phyloP scores from a whole-genome alignment of 2,113 vertebrate genomes.

The Polypterus senegalus region DNA sequence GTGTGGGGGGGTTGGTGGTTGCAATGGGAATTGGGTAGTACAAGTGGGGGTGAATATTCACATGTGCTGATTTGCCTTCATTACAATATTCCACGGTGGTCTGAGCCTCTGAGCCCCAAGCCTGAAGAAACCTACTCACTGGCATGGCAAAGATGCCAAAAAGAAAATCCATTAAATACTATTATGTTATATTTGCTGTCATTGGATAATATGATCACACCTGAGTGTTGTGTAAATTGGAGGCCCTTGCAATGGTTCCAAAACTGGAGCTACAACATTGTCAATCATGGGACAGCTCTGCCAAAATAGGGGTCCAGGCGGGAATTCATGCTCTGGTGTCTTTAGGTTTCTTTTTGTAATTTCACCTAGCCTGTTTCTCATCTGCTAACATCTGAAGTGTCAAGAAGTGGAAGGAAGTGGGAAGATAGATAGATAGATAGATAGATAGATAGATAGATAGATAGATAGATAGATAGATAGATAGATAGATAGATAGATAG shows the following conservation, averaged over 20 bases:
- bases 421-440: too few species aligned
- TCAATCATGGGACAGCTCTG: too few species aligned
- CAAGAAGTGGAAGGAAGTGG: too few species aligned
- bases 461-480: too few species aligned
- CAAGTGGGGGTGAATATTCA: constrained; percentile 43
- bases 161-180: constrained; percentile 37
- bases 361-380: too few species aligned
- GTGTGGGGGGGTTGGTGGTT: constrained; percentile 29
- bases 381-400: too few species aligned
- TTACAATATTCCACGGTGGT: constrained; percentile 60
- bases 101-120: constrained; percentile 36
- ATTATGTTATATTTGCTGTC: constrained; percentile 50
- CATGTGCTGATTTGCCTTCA: constrained; percentile 58
- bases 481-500: too few species aligned
- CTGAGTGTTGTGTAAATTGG: constrained; percentile 54
- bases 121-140: constrained; percentile 43
- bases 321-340: too few species aligned
- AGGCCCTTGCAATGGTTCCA: constrained; percentile 23
- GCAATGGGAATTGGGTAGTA: constrained; percentile 45
- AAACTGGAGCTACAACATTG: too few species aligned
- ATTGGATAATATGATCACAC: constrained; percentile 57
- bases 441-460: too few species aligned
- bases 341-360: too few species aligned
- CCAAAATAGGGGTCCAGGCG: too few species aligned
- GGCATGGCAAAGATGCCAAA: constrained; percentile 34